These are phyloP conservation scores for Platycheirus rosarum DNA, from an alignment of 2,888 invertebrate genomes.

Conservation along the genomic window DNA sequence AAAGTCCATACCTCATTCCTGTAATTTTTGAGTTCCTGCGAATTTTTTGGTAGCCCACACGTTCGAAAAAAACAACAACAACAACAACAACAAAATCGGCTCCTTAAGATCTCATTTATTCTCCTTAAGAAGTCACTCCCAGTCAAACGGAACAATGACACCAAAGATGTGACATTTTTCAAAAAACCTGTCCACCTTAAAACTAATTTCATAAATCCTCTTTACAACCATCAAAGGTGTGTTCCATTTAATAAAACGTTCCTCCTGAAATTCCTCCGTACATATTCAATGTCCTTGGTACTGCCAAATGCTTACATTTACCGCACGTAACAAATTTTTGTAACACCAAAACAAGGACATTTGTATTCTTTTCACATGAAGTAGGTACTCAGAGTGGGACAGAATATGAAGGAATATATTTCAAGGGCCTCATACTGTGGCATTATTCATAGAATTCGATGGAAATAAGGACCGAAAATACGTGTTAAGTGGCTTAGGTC, in stretches of 20 bases:
- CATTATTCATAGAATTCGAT: slow-evolving; percentile 35
- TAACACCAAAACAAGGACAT: slow-evolving; percentile 42
- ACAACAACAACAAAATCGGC: slow-evolving; percentile 11
- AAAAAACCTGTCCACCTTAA: slow-evolving; percentile 55
- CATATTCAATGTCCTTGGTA: slow-evolving; percentile 51
- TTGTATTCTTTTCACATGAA: slow-evolving; percentile 12
- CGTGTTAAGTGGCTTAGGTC: slow-evolving; percentile 70
- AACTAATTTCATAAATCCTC: slow-evolving; percentile 30
- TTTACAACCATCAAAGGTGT: slow-evolving; percentile 5
- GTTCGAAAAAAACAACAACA: not conserved
- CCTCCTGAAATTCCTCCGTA: slow-evolving; percentile 13
- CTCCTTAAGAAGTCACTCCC: slow-evolving; percentile 50
- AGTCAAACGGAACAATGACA: slow-evolving; percentile 29
- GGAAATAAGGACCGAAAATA: slow-evolving; percentile 2
- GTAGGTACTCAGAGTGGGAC: not conserved
- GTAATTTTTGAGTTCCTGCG: too few relatives aligned
- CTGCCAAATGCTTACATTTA: slow-evolving; percentile 34
- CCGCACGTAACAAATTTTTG: slow-evolving; percentile 68
- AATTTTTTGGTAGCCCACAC: not conserved
- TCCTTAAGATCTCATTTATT: slow-evolving; percentile 19
- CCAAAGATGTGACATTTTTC: slow-evolving; percentile 30
- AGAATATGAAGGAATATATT: slow-evolving; percentile 23
- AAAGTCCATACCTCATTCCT: not conserved
- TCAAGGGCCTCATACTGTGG: slow-evolving; percentile 56
- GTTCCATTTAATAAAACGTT: slow-evolving; percentile 40